Conservation (phyloP, 2,113 vertebrate genomes). For the Scomber japonicus region DNA sequence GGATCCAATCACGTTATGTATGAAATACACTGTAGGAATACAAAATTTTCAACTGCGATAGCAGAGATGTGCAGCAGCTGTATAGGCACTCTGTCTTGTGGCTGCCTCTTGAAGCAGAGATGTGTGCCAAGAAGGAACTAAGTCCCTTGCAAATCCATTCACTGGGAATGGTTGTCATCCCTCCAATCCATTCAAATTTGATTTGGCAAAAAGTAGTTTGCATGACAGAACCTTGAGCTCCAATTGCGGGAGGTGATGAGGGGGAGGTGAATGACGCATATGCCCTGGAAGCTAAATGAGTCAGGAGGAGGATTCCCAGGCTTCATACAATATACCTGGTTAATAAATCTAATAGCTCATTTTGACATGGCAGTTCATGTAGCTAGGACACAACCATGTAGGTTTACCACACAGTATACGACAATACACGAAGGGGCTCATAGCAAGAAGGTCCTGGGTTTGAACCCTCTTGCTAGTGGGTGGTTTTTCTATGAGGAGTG, state of each 20-base stretch:
- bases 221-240: constrained; percentile 74
- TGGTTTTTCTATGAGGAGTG: not conserved
- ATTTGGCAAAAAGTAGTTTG: constrained; percentile 80
- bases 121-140: constrained; percentile 74
- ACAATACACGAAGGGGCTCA: not conserved
- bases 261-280: constrained; percentile 63
- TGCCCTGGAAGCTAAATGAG: constrained; percentile 55
- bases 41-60: constrained; percentile 49
- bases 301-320: constrained; percentile 58
- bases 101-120: constrained; percentile 54
- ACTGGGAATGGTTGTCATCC: constrained; percentile 78
- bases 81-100: constrained; percentile 58
- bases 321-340: constrained; percentile 45
- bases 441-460: not conserved
- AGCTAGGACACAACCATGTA: constrained; percentile 9
- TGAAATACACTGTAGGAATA: constrained; percentile 60
- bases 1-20: constrained; percentile 70
- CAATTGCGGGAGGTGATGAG: constrained; percentile 64
- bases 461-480: not conserved
- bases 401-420: constrained; percentile 30
- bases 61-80: constrained; percentile 58
- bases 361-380: constrained; percentile 40
- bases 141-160: constrained; percentile 80
- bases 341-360: constrained; percentile 53
- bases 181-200: constrained; percentile 82